Conservation (phyloP, 2,113 vertebrate species). For the Hippocampus zosterae region DNA sequence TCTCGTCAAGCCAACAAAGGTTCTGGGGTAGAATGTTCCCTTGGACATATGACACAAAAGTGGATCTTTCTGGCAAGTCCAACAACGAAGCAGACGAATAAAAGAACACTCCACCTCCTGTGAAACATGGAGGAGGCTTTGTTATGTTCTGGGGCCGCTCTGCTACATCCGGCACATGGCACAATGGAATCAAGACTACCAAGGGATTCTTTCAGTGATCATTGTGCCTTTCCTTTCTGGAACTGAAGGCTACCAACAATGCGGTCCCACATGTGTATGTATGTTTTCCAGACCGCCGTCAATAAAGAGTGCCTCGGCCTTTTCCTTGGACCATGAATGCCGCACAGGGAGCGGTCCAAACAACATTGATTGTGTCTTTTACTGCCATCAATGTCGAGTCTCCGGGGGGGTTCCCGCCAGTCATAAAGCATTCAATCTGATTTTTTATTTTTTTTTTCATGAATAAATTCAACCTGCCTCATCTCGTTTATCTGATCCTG, state of each 20-base stretch:
- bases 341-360: conserved; percentile 6
- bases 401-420: neutral
- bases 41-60: neutral
- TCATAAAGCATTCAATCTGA: conserved; percentile 1
- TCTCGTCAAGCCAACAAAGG: neutral
- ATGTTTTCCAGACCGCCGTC: neutral
- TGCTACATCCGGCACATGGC: neutral
- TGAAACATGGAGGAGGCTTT: neutral
- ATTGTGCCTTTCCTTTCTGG: neutral
- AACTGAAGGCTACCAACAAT: neutral
- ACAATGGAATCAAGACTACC: neutral
- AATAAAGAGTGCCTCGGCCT: neutral
- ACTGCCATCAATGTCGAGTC: conserved; percentile 2
- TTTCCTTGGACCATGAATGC: conserved; percentile 3
- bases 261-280: neutral
- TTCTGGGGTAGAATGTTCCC: neutral
- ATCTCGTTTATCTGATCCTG: conserved; percentile 4
- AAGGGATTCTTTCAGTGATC: conserved; percentile 1
- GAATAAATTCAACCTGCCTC: conserved; percentile 8
- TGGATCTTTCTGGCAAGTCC: neutral
- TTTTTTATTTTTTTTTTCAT: conserved; percentile 5
- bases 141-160: neutral
- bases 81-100: neutral
- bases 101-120: neutral
- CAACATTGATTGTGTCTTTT: conserved; percentile 10